phyloP scores from a whole-genome alignment of 2,113 vertebrate species.

The Mirza zaza region DNA sequence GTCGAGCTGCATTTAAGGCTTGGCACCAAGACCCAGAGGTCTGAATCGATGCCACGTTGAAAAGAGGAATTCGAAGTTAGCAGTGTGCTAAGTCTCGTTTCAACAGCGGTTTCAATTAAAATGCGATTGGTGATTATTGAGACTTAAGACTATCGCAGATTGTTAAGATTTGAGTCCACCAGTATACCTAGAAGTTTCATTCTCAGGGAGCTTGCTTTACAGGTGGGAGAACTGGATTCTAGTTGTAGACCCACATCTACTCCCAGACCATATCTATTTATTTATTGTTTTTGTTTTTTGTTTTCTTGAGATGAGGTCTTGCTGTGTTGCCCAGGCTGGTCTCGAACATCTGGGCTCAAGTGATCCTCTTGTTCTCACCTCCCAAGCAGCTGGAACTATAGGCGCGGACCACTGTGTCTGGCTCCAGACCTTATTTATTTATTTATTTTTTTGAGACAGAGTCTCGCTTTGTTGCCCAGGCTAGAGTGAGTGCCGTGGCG shows the following conservation, averaged over 20 bases:
- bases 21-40: not conserved
- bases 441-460: too few relatives aligned
- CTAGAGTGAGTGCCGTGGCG: too few relatives aligned
- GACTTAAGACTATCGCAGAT: not conserved
- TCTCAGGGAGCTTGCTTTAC: not conserved
- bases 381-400: too few relatives aligned
- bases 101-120: conserved; percentile 16
- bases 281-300: too few relatives aligned
- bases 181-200: not conserved
- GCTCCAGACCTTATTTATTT: not conserved
- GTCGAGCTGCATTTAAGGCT: not conserved
- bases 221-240: not conserved
- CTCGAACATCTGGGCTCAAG: too few relatives aligned
- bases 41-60: not conserved
- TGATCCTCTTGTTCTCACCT: too few relatives aligned
- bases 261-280: not conserved
- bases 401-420: too few relatives aligned
- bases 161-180: not conserved
- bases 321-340: too few relatives aligned
- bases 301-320: too few relatives aligned
- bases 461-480: too few relatives aligned
- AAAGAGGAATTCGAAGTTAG: not conserved
- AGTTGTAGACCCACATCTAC: not conserved
- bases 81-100: not conserved
- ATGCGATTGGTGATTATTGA: not conserved